Base-by-base conservation (phyloP, 2,797 vertebrate species). In the Chrosomus eos region DNA sequence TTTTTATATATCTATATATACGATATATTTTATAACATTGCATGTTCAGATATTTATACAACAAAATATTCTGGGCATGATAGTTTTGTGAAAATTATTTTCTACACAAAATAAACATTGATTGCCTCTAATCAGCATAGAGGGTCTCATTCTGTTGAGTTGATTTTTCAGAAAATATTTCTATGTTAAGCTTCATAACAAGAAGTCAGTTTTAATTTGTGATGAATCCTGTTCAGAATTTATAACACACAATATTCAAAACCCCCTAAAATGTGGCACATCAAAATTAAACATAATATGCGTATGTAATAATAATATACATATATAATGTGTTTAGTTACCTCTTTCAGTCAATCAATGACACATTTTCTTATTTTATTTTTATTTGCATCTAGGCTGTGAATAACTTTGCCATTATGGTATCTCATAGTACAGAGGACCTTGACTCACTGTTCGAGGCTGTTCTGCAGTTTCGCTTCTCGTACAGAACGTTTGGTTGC, bases 401-500 rank as follows among this genome's bases (percentile, higher is more conserved):
- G n/a, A 72, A 45, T 1, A 43, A 45, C 40, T 64, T 82, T 83
- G 80, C 81, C 48, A 18, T 81, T 71, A 43, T 71, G 58, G 13
- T 6, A 16, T 64, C 28, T 48, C 21, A 66, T 14, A 82, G 53
- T 66, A 66, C 7, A 74, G 40, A 75, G 16, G 43, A 66, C 70
- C 58, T 64, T 82, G 71, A 14, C 53, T 73, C 31, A 28, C 19
- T 53, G 8, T 67, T 13, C 40, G 31, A 73, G 62, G 70, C 40
- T 38, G n/a, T 66, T 70, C 14, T 62, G 43, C 58, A 18, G 55
- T 83, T 55, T 71, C 11, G 26, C 33, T 76, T 4, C 86, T 82
- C 18, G 9, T 28, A 43, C 23, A 55, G 13, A 23, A 58, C 38
- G 1, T 80, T 68, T 87, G 73, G 78, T 84, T 83, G 88, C 88